phyloP scores from a whole-genome alignment of 92 coral and sea anemone species.

The Muricea muricata region DNA sequence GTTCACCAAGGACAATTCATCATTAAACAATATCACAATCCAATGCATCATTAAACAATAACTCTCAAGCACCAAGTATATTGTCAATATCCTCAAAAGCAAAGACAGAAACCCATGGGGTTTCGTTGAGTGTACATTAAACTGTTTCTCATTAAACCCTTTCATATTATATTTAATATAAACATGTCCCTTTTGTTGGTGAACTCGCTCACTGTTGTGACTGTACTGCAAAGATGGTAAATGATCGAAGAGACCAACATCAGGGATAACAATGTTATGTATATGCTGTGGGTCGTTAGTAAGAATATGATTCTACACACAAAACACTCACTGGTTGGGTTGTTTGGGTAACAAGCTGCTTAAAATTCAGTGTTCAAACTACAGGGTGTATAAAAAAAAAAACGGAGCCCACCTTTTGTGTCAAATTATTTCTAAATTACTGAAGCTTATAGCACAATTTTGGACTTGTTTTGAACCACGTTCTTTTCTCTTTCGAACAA shows the following conservation, averaged over 20 bases:
- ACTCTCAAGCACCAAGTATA: slow-evolving; percentile 26
- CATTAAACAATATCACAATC: too few relatives aligned
- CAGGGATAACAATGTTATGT: background rate
- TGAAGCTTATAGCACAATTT: too few relatives aligned
- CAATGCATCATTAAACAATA: slow-evolving; percentile 25
- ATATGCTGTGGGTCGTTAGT: slow-evolving; percentile 25
- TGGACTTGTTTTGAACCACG: too few relatives aligned
- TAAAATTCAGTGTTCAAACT: too few relatives aligned
- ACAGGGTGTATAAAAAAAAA: too few relatives aligned
- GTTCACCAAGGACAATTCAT: slow-evolving; percentile 40
- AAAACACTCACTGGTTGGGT: too few relatives aligned
- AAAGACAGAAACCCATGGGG: slow-evolving; percentile 51
- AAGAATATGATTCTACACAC: too few relatives aligned
- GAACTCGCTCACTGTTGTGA: background rate
- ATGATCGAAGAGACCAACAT: slow-evolving; percentile 40
- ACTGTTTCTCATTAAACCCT: slow-evolving; percentile 42
- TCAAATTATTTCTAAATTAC: too few relatives aligned
- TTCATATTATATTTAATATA: slow-evolving; percentile 51
- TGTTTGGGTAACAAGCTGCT: too few relatives aligned
- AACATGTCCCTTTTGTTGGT: slow-evolving; percentile 34
- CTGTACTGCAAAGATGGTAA: slow-evolving; percentile 47
- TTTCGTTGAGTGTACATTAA: slow-evolving; percentile 21
- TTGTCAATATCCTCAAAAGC: slow-evolving; percentile 42
- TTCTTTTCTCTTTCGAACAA: too few relatives aligned
- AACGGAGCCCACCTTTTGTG: too few relatives aligned